Base-by-base conservation (phyloP, 2,888 invertebrate species). In the Lasius platythorax region DNA sequence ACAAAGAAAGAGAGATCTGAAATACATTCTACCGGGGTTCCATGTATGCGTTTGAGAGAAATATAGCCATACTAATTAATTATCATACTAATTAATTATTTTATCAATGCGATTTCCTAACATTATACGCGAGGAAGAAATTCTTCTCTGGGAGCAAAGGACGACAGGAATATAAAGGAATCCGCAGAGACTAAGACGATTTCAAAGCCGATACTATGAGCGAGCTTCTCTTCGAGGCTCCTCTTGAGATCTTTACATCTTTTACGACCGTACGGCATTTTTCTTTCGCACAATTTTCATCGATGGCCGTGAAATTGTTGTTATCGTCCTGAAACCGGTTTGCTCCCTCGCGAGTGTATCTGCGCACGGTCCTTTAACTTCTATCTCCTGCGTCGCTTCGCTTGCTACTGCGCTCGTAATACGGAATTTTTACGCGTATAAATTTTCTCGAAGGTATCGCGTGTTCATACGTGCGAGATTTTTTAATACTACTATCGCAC, bases 301-400 rank as follows among this genome's bases (percentile, higher is more conserved):
- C 87, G 85, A 84, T 85, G 84, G 78, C 85, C 85, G 85, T 88
- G 91, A 88, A 91, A 91, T 91, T 86, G 74, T 87, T 75, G 78
- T 85, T 84, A 84, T 85, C 85, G 78, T 37, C 58, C 23, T 58
- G 78, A 56, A 91, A 89, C 88, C 85, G 89, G 88, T 89, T 90
- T 72, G 76, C 81, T 83, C 37, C 66, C 37, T 46, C 58, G 46
- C 61, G 61, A 79, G 73, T 70, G 33, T 46, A 81, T 61, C 46
- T 2, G 53, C 61, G 30, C 58, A 46, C 12, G 58, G 58, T 81
- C 79, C 46, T 72, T 79, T 79, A 79, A 79, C 58, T 79, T 72
- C 61, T 72, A 81, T 81, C 61, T 81, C 28, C 9, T n/a, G 46
- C 73, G 23, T 58, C 61, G 61, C 50, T 70, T 61, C 61, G 79